Base-by-base conservation (phyloP, 2,113 vertebrate genomes). In the Nerophis ophidion region DNA sequence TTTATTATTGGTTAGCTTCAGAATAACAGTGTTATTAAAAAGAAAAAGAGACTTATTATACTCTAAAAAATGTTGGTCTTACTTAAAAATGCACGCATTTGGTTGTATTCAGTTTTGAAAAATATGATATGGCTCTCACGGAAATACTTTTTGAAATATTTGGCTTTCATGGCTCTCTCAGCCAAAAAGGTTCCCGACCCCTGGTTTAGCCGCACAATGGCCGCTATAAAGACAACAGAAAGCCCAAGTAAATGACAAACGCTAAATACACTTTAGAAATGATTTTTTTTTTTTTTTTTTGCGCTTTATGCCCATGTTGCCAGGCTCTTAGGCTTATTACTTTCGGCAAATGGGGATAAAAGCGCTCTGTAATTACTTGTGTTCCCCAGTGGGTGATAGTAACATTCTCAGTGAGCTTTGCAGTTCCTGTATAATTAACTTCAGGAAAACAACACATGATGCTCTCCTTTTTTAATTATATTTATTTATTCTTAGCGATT, bases 321-420 rank as follows among this genome's bases (percentile, higher is more conserved):
- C 12, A 57, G 70, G 72, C 75, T 83, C 80, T 80, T 66, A 72
- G 72, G 79, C 79, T 76, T 74, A 79, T 84, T 82, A 80, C 72
- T 69, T 65, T 69, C 46, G 72, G 74, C 74, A 79, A 82, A 82
- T 70, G 74, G 75, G 77, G 77, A 84, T 72, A 79, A 83, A 80
- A 70, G 79, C 64, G 64, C 54, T 63, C 72, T 82, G 76, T 83
- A 87, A 88, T 88, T 86, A 86, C 79, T 76, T 42, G 1, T 36
- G 63, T 55, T 80, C 80, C 84, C 81, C 61, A 63, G 68, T 73
- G 84, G 76, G 72, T 63, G 58, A 72, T 68, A 66, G 74, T 68
- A 15, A 68, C 59, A 63, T 81, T 84, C 79, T 80, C 81, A 77
- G 81, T 76, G 65, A 86, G 84, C 80, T 82, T 80, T 81, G 71